phyloP scores from a whole-genome alignment of 2,797 vertebrate genomes.

The Meda fulgida region DNA sequence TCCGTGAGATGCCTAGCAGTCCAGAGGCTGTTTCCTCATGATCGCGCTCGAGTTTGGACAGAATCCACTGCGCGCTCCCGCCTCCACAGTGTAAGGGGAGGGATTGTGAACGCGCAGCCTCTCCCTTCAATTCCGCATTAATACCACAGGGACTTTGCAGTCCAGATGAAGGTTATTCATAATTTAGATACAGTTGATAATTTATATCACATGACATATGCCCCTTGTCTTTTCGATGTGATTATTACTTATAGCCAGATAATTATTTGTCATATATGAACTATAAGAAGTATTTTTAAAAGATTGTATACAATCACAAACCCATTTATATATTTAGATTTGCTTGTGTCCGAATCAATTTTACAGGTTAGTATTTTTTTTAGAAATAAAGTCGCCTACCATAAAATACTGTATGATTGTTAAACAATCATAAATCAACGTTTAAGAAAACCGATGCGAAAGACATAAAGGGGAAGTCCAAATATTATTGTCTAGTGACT shows the following conservation, averaged over 20 bases:
- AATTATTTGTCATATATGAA: neutral
- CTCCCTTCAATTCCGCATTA: conserved; percentile 81
- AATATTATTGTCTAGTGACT: neutral
- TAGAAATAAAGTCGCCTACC: no score
- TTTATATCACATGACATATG: conserved; percentile 71
- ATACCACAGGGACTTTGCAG: conserved; percentile 71
- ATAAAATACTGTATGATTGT: neutral
- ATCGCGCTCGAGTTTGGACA: conserved; percentile 61
- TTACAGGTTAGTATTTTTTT: neutral
- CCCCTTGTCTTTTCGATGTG: conserved; percentile 51
- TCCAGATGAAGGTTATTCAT: conserved; percentile 71
- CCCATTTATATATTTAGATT: neutral
- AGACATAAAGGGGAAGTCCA: neutral
- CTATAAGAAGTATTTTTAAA: neutral
- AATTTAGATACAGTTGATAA: conserved; percentile 69
- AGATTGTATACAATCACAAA: neutral
- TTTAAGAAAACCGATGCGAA: neutral
- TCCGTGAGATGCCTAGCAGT: conserved; percentile 69
- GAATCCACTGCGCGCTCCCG: conserved; percentile 76
- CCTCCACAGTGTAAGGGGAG: conserved; percentile 64
- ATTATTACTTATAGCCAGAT: neutral
- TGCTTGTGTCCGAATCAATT: neutral
- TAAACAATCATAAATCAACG: no score
- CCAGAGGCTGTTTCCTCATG: conserved; percentile 66
- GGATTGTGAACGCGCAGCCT: conserved; percentile 79